Conservation (phyloP, 2,113 vertebrate genomes). For the Uria lomvia region DNA sequence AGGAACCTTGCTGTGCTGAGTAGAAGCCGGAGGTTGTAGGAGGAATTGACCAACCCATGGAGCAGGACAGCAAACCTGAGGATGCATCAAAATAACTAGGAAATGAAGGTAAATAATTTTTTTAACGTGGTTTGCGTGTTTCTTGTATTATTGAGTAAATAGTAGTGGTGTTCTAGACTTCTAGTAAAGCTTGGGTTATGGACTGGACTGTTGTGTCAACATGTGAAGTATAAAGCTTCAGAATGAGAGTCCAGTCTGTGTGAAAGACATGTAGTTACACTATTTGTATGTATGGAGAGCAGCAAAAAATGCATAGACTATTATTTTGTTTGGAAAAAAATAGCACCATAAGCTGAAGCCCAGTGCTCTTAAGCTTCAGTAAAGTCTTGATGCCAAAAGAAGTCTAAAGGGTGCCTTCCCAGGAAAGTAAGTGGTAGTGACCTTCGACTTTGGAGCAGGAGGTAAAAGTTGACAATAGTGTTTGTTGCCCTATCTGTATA, state of each 20-base stretch:
- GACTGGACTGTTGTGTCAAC: neutral
- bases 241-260: neutral
- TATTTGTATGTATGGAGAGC: neutral
- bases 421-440: neutral
- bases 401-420: neutral
- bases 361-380: neutral
- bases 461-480: fast-evolving
- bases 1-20: neutral
- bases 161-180: neutral
- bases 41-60: neutral
- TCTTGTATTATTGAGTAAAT: neutral
- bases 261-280: neutral
- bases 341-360: neutral
- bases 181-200: neutral
- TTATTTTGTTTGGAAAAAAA: neutral
- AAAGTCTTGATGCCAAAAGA: neutral
- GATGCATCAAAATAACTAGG: neutral
- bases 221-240: neutral
- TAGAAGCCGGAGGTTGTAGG: fast-evolving
- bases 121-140: neutral
- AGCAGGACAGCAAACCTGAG: neutral
- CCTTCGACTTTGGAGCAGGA: neutral
- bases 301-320: fast-evolving
- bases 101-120: neutral
- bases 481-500: neutral